These are phyloP conservation scores for Chelonia mydas DNA, from an alignment of 2,797 vertebrate species.

Conservation along the genomic window DNA sequence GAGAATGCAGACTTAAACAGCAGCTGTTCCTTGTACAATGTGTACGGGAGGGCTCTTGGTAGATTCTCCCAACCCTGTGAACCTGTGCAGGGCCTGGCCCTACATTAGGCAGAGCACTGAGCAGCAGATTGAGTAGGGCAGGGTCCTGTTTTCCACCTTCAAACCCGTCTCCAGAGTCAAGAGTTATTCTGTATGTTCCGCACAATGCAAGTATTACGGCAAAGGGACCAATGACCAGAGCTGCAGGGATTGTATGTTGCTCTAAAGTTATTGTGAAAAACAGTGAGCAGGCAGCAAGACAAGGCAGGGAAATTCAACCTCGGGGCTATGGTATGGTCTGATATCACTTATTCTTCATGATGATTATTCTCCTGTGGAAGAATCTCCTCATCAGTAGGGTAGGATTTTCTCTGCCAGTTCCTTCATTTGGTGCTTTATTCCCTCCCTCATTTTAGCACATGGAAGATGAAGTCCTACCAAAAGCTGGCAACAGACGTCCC, in stretches of 20 bases:
- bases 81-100: not conserved
- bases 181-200: not conserved
- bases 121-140: not conserved
- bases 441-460: not conserved
- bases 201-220: not conserved
- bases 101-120: not conserved
- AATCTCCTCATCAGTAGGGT: accelerated
- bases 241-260: not conserved
- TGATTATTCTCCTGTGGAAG: not conserved
- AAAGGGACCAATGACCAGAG: not conserved
- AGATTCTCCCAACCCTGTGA: not conserved
- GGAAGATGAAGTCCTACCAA: conserved; percentile 72
- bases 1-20: not conserved
- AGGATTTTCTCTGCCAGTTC: not conserved
- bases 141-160: not conserved
- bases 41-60: not conserved
- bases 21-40: not conserved
- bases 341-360: not conserved
- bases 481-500: conserved; percentile 9
- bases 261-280: not conserved
- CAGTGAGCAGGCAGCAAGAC: not conserved
- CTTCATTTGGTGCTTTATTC: not conserved
- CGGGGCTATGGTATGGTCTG: accelerated
- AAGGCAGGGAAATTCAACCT: not conserved
- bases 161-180: not conserved